Evolutionary conservation across 1,140 invertebrate species (phyloP).

Genomic region (Lineus longissimus): DNA sequence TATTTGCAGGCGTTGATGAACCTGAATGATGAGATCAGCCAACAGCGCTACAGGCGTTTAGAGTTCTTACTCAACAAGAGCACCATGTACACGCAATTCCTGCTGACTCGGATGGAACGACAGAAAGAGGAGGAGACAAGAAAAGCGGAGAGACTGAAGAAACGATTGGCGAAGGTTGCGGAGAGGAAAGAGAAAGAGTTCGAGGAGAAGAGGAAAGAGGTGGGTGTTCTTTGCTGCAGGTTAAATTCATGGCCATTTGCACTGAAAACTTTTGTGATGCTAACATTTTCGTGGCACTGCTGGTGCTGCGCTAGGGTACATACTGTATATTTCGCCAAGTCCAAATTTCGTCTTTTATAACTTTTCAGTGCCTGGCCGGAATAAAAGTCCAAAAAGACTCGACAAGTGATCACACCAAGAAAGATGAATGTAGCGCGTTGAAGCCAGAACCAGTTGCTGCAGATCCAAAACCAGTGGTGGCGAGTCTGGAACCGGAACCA

Average conservation of each 20-base stretch:
- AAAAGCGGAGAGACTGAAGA: conserved; percentile 7
- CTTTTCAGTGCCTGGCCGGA: too few relatives aligned
- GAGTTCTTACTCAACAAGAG: conserved; percentile 44
- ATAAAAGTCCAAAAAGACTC: too few relatives aligned
- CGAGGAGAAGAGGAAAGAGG: conserved; percentile 21
- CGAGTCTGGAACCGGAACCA: too few relatives aligned
- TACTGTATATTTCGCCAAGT: neutral
- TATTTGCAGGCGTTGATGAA: conserved; percentile 30
- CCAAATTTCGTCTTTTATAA: neutral
- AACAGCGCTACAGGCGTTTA: conserved; percentile 36
- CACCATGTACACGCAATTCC: conserved; percentile 48
- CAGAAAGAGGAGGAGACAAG: conserved; percentile 32
- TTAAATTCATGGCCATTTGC: neutral
- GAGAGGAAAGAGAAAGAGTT: conserved; percentile 24
- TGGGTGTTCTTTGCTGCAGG: neutral
- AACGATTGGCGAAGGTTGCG: conserved; percentile 18
- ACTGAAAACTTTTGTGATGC: neutral
- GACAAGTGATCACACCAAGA: too few relatives aligned
- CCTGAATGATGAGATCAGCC: conserved; percentile 30
- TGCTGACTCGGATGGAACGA: conserved; percentile 34
- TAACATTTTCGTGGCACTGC: neutral
- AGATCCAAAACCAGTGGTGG: too few relatives aligned
- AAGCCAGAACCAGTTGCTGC: too few relatives aligned
- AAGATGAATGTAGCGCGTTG: too few relatives aligned
- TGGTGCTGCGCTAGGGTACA: neutral